Conservation (phyloP, 2,113 vertebrate species). For the Trematocara unimaculatum region DNA sequence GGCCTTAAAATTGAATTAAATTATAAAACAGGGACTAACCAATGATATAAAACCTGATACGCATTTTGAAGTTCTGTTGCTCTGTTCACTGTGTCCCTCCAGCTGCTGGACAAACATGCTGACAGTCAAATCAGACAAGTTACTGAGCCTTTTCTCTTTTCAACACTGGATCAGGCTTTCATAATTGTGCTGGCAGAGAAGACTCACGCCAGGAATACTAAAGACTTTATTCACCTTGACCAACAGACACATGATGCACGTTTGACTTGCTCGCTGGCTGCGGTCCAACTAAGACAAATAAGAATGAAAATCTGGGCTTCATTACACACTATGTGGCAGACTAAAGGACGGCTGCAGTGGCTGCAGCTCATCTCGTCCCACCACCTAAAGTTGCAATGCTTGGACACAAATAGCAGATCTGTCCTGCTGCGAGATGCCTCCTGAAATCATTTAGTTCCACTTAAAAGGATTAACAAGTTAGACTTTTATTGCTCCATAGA, state of each 20-base stretch:
- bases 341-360: not conserved
- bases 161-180: slow-evolving; percentile 69
- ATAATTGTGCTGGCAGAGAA: slow-evolving; percentile 45
- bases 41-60: not conserved
- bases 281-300: not conserved
- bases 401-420: not conserved
- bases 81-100: not conserved
- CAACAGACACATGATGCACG: not conserved
- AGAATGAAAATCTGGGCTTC: not conserved
- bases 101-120: slow-evolving; percentile 33
- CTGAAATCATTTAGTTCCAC: not conserved
- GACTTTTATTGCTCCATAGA: slow-evolving; percentile 6
- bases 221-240: not conserved
- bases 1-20: not conserved
- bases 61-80: not conserved
- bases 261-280: not conserved
- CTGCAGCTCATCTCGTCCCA: not conserved
- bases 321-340: not conserved
- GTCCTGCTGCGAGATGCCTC: not conserved
- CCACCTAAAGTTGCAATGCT: not conserved
- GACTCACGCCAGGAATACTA: slow-evolving; percentile 23
- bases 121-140: slow-evolving; percentile 39
- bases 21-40: not conserved
- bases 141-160: slow-evolving; percentile 73
- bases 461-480: not conserved